Base-by-base conservation (phyloP, 2,113 vertebrate genomes). In the Stegostoma tigrinum region DNA sequence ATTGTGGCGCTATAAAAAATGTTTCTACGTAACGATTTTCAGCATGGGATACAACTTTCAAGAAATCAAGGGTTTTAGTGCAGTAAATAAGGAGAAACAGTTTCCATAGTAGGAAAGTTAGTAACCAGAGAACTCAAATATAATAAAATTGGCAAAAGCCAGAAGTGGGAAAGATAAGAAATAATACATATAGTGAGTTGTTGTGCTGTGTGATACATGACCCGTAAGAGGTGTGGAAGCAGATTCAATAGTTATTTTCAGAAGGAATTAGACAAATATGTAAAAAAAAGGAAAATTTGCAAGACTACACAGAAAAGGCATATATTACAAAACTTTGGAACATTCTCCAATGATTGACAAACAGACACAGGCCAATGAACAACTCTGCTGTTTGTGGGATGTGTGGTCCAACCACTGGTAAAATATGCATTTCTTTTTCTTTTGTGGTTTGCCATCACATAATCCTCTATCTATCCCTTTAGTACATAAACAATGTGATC, bases 341-440 rank as follows among this genome's bases (percentile, higher is more conserved):
- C 30, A 30, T 30, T 19, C 52, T 19, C 1, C 61, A 64, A 5
- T 23, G 34, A 42, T 83, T 3, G 2, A 14, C 27, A 15, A 90
- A 34, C 30, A 90, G 52, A 34, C 55, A 38, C 55, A 64, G 64
- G 14, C 8, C n/a, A 61, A 66, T n/a, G 61, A 93, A n/a, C 64
- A 34, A 67, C 19, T 38, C 30, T 23, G 34, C n/a, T 42, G n/a
- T 17, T 67, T 17, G 30, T 66, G 89, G 55, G 55, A 38, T 38
- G 61, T 93, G 89, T 93, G 89, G 55, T 64, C 52, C 55, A 30
- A 38, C 89, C 89, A 38, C 61, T 93, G 55, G 89, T 93, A 61
- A 93, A 66, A 67, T 66, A 66, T 93, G 34, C 34, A 38, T 66
- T 66, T 66, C 15, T 21, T 93, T 66, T 61, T 34, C 24, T 89